Conservation (phyloP, 2,113 vertebrate genomes). For the Monopterus albus region DNA sequence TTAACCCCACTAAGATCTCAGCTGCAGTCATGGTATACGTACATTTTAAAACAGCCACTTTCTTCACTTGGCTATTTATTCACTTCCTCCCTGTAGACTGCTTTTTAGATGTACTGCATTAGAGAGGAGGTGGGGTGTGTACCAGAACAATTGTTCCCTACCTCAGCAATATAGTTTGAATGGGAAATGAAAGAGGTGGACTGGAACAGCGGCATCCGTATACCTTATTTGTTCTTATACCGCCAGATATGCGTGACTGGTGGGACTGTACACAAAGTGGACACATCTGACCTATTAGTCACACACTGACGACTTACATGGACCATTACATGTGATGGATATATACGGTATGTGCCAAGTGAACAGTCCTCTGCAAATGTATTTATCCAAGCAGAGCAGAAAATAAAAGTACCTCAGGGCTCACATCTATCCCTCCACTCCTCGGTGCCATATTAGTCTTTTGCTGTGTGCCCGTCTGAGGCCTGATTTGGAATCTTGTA, state of each 20-base stretch:
- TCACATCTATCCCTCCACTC: conserved; percentile 33
- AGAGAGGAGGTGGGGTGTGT: conserved; percentile 12
- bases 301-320: conserved; percentile 55
- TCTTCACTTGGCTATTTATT: conserved; percentile 15
- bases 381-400: conserved; percentile 28
- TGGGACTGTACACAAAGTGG: conserved; percentile 43
- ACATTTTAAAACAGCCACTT: conserved; percentile 25
- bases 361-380: conserved; percentile 34
- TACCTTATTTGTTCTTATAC: conserved; percentile 60
- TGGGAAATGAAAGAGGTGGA: conserved; percentile 38
- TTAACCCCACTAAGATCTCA: conserved; percentile 4
- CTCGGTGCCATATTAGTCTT: conserved; percentile 55
- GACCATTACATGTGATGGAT: conserved; percentile 59
- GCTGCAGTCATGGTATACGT: conserved; percentile 14
- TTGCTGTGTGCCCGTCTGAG: conserved; percentile 33
- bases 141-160: conserved; percentile 38
- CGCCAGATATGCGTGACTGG: conserved; percentile 44
- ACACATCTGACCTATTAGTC: conserved; percentile 65
- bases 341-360: conserved; percentile 4
- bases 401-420: conserved; percentile 35
- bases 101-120: conserved; percentile 31
- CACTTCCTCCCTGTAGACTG: conserved; percentile 6
- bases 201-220: conserved; percentile 40
- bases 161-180: conserved; percentile 45
- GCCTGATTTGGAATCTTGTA: conserved; percentile 40